phyloP scores from a whole-genome alignment of 2,797 vertebrate genomes.

The Rhinichthys osculus region DNA sequence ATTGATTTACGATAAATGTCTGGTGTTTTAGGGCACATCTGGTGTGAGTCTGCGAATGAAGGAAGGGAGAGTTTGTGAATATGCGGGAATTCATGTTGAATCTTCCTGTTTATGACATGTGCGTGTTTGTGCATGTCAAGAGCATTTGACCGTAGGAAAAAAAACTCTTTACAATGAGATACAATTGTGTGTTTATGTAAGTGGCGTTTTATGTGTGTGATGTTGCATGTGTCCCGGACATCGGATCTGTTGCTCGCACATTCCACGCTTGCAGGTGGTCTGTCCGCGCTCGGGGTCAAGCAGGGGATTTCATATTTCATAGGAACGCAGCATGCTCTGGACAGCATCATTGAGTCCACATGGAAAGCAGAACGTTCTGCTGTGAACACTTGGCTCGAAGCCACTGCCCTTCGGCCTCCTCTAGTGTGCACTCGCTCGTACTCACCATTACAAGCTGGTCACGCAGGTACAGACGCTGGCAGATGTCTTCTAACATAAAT shows the following conservation, averaged over 20 bases:
- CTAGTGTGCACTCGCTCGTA: slow-evolving; percentile 88
- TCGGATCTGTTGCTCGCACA: slow-evolving; percentile 76
- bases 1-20: slow-evolving; percentile 47
- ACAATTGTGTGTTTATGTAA: slow-evolving; percentile 28
- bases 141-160: background rate
- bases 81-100: slow-evolving; percentile 18
- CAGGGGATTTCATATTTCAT: slow-evolving; percentile 98
- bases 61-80: slow-evolving; percentile 32
- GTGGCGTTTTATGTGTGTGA: slow-evolving; percentile 42
- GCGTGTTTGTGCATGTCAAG: slow-evolving; percentile 27
- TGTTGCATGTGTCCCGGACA: slow-evolving; percentile 69
- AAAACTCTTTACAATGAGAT: background rate
- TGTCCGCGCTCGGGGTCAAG: slow-evolving; percentile 83
- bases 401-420: slow-evolving; percentile 87
- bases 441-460: slow-evolving; percentile 89
- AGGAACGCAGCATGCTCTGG: slow-evolving; percentile 88
- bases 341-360: slow-evolving; percentile 97
- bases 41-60: slow-evolving; percentile 15
- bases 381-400: slow-evolving; percentile 94
- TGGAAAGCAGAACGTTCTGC: slow-evolving; percentile 92
- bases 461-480: slow-evolving; percentile 91
- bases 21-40: slow-evolving; percentile 31
- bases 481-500: slow-evolving; percentile 70
- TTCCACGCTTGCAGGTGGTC: slow-evolving; percentile 91
- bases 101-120: slow-evolving; percentile 34